Evolutionary conservation across 2,888 invertebrate genomes (phyloP).

Genomic region (Cephalotes varians): DNA sequence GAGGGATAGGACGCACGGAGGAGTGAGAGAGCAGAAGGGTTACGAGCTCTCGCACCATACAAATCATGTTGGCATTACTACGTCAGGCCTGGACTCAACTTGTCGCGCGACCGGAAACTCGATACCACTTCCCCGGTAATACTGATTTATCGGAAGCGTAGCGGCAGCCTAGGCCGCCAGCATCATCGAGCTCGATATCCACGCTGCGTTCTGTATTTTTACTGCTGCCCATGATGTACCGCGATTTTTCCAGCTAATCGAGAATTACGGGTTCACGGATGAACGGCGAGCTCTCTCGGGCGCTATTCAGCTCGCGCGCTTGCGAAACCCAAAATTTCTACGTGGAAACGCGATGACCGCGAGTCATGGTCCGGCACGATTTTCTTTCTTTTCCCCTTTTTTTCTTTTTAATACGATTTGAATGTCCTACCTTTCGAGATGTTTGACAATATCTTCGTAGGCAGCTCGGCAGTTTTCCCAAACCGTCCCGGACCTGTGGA

Average conservation of each 20-base stretch:
- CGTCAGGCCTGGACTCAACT: slow-evolving; percentile 84
- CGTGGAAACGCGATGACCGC: slow-evolving; percentile 7
- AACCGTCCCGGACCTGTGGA: slow-evolving; percentile 87
- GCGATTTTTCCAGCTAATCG: slow-evolving; percentile 64
- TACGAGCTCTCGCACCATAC: slow-evolving; percentile 77
- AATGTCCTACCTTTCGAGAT: slow-evolving; percentile 94
- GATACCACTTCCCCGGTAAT: slow-evolving; percentile 80
- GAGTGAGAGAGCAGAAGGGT: slow-evolving; percentile 46
- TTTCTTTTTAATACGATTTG: slow-evolving; percentile 33
- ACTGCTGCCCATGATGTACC: slow-evolving; percentile 34
- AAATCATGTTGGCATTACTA: slow-evolving; percentile 85
- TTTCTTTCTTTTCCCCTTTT: not conserved
- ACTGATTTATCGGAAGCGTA: slow-evolving; percentile 84
- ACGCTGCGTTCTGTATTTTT: slow-evolving; percentile 61
- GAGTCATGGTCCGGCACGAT: slow-evolving; percentile 3
- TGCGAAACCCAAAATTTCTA: slow-evolving; percentile 1
- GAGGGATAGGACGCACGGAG: slow-evolving; percentile 34
- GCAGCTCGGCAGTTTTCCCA: slow-evolving; percentile 98
- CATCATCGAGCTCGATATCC: slow-evolving; percentile 37
- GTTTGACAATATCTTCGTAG: slow-evolving; percentile 98
- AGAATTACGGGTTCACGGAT: slow-evolving; percentile 53
- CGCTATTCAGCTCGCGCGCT: not conserved
- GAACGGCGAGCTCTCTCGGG: slow-evolving; percentile 10
- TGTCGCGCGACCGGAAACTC: slow-evolving; percentile 82
- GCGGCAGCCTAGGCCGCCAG: slow-evolving; percentile 49